Conservation (phyloP, 2,113 vertebrate species). For the Clarias magur region DNA sequence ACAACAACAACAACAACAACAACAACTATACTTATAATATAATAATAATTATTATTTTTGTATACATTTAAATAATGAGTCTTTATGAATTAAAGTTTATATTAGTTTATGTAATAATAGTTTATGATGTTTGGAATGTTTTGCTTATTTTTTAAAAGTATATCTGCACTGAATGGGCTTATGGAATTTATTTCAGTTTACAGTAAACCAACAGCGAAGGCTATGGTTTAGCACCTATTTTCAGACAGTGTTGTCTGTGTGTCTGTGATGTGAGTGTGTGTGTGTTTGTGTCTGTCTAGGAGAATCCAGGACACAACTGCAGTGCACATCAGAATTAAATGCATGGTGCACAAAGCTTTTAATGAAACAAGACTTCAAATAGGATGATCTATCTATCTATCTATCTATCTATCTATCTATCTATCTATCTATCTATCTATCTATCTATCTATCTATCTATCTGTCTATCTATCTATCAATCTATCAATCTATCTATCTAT, state of each 20-base stretch:
- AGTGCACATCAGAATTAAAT: neutral
- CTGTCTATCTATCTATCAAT: neutral
- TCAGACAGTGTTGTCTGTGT: neutral
- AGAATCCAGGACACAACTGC: neutral
- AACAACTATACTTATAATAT: no score
- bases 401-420: slow-evolving; percentile 10
- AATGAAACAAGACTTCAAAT: no score
- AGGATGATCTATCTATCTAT: no score
- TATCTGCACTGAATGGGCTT: neutral
- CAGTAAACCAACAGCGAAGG: neutral
- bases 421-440: slow-evolving; percentile 17
- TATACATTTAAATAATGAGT: neutral
- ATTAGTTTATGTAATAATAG: neutral
- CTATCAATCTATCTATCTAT: neutral
- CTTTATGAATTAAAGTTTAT: no score
- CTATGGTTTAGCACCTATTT: neutral
- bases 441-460: neutral
- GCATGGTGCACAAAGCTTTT: no score
- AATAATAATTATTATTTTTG: neutral
- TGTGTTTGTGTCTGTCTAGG: neutral
- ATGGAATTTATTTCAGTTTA: neutral
- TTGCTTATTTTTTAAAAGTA: neutral
- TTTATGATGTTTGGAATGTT: neutral
- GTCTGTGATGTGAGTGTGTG: neutral
- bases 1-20: no score